These are phyloP conservation scores for Zosterops pallidus DNA, from an alignment of 2,113 vertebrate genomes.

Conservation along the genomic window DNA sequence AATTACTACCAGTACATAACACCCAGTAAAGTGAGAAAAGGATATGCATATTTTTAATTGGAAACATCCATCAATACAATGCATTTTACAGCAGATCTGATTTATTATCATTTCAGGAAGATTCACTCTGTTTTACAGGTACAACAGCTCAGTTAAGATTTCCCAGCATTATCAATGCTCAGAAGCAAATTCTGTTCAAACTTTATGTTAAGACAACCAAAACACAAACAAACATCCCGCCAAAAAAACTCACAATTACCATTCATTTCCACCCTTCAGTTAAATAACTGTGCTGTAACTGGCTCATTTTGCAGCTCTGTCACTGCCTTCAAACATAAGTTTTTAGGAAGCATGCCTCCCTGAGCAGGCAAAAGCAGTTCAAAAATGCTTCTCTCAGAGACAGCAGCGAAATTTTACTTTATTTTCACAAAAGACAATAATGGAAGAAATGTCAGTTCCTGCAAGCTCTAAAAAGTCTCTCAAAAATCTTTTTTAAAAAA, in stretches of 20 bases:
- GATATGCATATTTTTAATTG: background rate
- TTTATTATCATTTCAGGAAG: background rate
- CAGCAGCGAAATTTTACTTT: background rate
- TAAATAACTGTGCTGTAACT: background rate
- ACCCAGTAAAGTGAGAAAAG: background rate
- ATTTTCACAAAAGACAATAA: background rate
- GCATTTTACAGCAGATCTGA: background rate
- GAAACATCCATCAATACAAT: background rate
- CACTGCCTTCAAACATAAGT: background rate
- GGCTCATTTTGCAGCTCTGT: background rate
- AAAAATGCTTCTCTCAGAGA: background rate
- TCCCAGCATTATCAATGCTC: background rate
- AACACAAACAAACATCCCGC: background rate
- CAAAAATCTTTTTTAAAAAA: background rate
- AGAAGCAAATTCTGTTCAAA: background rate
- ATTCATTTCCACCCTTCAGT: background rate
- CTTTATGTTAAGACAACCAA: background rate
- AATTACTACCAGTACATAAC: background rate
- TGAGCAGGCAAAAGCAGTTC: background rate
- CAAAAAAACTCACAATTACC: background rate
- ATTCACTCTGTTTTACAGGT: background rate
- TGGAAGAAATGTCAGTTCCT: fast-evolving
- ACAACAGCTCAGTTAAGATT: background rate
- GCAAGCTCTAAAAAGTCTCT: background rate
- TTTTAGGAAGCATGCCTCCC: background rate